These are phyloP conservation scores for Drosophila guanche DNA, from an alignment of 1,140 invertebrate genomes.

Conservation along the genomic window DNA sequence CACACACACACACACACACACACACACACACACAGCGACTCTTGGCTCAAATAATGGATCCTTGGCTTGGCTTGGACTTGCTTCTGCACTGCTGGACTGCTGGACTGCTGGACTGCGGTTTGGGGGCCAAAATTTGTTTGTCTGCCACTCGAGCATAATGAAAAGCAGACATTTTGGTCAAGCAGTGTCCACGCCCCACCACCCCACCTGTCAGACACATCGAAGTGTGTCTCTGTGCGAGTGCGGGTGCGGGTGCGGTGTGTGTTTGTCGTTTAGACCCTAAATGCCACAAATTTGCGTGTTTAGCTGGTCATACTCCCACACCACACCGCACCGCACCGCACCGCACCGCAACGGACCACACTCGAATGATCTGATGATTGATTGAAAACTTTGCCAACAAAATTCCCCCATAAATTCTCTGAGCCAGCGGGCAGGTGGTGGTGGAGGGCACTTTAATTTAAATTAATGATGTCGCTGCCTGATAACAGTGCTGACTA, in stretches of 20 bases:
- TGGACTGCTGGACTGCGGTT: slow-evolving; percentile 62
- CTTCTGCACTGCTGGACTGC: slow-evolving; percentile 27
- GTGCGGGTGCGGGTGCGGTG: slow-evolving; percentile 7
- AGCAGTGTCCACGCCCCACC: slow-evolving; percentile 46
- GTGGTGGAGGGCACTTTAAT: slow-evolving; percentile 49
- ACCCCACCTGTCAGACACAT: slow-evolving; percentile 59
- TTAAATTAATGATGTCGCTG: slow-evolving; percentile 75
- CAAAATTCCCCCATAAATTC: slow-evolving; percentile 64
- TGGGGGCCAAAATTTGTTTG: slow-evolving; percentile 69
- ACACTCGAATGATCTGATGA: slow-evolving; percentile 38
- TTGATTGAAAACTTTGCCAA: slow-evolving; percentile 78
- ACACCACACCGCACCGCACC: slow-evolving; percentile 10
- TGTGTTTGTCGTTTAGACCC: slow-evolving; percentile 65
- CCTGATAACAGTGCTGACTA: slow-evolving; percentile 73
- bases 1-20: slow-evolving; percentile 45
- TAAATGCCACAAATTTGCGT: slow-evolving; percentile 79
- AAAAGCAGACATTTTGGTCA: slow-evolving; percentile 75
- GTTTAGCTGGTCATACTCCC: slow-evolving; percentile 50
- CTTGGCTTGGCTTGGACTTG: slow-evolving; percentile 1
- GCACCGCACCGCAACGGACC: slow-evolving; percentile 6
- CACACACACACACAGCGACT: slow-evolving; percentile 42
- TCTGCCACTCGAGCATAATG: slow-evolving; percentile 78
- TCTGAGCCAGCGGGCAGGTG: slow-evolving; percentile 4
- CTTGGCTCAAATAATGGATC: slow-evolving; percentile 43
- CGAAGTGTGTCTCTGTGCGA: slow-evolving; percentile 27